Base-by-base conservation (phyloP, 2,797 vertebrate genomes). In the Brachyalestes nurse region DNA sequence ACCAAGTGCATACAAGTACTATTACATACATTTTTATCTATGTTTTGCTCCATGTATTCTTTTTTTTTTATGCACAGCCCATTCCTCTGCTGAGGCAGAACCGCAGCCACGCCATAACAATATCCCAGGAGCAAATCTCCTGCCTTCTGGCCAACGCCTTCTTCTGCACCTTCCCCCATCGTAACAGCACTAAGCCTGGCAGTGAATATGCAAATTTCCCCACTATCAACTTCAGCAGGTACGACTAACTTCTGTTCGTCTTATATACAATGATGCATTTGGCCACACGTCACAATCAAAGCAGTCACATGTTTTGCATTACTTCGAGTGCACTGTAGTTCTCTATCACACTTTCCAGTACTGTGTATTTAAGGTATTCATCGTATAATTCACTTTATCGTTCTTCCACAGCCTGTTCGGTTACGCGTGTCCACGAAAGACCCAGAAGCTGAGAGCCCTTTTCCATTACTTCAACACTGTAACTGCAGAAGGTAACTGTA, bases 181-280 rank as follows among this genome's bases (percentile, higher is more conserved):
- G 94, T 51, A 95, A 94, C 85, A 0, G 83, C 17, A 71, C 61
- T 1, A 1, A 0, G 0, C 0, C 57, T 0, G 51, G 5, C 0
- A 78, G 92, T 0, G 92, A 95, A 82, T 95, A 92, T 72, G 2
- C 16, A 85, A 82, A 51, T 74, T 93, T 82, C 81, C 93, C 93
- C 1, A 75, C 75, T 82, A 95, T 95, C 21, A 95, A 95, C 90
- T 95, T 95, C 90, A 87, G 0, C 91, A 91, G 92, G 93, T 94
- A 10, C 13, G 47, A 23, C n/a, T 10, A 23, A 6, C 5, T 12
- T 19, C 42, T 34, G 5, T 60, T 40, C 6, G 19, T 57, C 53
- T 57, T 57, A 19, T 6, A 57, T 17, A 51, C 34, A 34, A 4
- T 34, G 34, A 4, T 34, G 34, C 34, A 34, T 34, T 51, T 51